phyloP scores from a whole-genome alignment of 2,797 vertebrate species.

The Eleutherodactylus coqui region DNA sequence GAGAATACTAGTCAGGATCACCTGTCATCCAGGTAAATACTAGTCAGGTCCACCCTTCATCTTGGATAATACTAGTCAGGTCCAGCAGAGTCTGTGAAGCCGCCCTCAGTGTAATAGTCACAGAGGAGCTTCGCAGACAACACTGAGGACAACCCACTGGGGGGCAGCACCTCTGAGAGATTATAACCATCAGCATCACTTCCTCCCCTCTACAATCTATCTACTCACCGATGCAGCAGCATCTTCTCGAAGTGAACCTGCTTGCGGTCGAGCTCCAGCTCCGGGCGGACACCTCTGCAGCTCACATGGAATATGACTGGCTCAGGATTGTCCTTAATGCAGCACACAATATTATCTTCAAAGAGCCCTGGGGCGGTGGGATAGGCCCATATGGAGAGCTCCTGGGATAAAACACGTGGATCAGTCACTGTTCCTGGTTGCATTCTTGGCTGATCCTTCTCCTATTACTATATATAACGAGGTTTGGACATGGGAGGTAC shows the following conservation, averaged over 20 bases:
- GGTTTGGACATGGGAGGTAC: no score
- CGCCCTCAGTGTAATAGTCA: no score
- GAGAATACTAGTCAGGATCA: not conserved
- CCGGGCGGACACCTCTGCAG: slow-evolving; percentile 83
- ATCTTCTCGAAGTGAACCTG: slow-evolving; percentile 82
- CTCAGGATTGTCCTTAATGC: slow-evolving; percentile 85
- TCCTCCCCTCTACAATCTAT: not conserved
- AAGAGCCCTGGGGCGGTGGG: slow-evolving; percentile 80
- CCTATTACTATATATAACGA: no score
- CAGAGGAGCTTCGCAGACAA: no score
- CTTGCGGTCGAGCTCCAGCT: slow-evolving; percentile 83
- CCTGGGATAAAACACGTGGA: slow-evolving; percentile 70
- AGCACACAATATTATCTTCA: slow-evolving; percentile 82
- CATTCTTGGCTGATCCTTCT: no score
- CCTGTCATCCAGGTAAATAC: not conserved
- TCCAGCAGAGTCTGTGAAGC: no score
- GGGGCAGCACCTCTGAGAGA: not conserved
- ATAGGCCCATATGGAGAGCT: slow-evolving; percentile 85
- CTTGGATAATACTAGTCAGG: not conserved
- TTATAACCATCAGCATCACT: no score
- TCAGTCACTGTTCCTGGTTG: not conserved
- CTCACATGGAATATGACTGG: slow-evolving; percentile 76
- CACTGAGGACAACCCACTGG: no score
- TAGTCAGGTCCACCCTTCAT: not conserved
- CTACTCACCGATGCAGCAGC: slow-evolving; percentile 81